Evolutionary conservation across 2,113 vertebrate genomes (phyloP).

Genomic region (Callipepla californica): DNA sequence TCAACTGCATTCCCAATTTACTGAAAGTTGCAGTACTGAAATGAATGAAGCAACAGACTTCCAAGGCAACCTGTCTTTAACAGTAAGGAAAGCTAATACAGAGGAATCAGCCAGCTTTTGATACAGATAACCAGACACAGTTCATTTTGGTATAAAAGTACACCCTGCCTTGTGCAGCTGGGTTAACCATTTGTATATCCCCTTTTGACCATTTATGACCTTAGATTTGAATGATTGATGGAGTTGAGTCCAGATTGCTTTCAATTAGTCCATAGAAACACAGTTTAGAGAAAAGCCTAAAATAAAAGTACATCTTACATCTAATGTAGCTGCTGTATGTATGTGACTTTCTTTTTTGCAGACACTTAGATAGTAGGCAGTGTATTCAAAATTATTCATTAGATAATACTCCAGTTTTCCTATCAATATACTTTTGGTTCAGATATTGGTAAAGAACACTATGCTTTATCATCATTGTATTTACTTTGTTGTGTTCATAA

Average conservation of each 20-base stretch:
- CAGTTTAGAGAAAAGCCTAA: neutral
- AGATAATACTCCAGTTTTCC: neutral
- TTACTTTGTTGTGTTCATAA: neutral
- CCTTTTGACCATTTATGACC: neutral
- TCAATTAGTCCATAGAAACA: neutral
- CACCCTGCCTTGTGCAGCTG: neutral
- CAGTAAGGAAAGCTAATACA: neutral
- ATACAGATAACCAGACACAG: neutral
- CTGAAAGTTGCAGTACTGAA: neutral
- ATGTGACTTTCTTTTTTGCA: fast-evolving
- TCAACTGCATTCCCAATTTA: neutral
- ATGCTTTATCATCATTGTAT: neutral
- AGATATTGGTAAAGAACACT: neutral
- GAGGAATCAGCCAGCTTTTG: neutral
- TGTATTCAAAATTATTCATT: neutral
- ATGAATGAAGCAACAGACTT: neutral
- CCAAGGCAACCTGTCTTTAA: neutral
- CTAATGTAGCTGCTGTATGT: neutral
- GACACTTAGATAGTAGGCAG: neutral
- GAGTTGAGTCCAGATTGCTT: neutral
- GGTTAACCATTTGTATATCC: neutral
- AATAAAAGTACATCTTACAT: neutral
- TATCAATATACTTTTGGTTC: neutral
- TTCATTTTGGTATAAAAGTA: neutral
- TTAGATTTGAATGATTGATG: neutral